A percentile compares a stretch with the other conserved stretches of the same genome.
phyloP scores from a whole-genome alignment of 2,888 invertebrate species.

The Trisateles emortualis region DNA sequence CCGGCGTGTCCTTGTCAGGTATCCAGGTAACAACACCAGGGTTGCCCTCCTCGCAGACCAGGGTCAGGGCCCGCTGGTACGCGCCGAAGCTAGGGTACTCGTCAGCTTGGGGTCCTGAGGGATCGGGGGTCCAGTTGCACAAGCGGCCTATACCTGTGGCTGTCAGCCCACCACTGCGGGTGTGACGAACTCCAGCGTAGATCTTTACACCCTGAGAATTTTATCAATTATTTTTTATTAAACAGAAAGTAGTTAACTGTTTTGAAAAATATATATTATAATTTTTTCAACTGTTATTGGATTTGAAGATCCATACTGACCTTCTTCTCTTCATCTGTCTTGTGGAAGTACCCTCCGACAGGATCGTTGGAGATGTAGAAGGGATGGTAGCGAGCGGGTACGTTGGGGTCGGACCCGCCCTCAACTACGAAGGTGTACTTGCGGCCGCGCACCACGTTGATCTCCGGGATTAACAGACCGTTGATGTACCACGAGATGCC shows the following conservation, averaged over 20 bases:
- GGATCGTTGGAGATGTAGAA: conserved; percentile 97
- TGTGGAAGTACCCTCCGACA: conserved; percentile 95
- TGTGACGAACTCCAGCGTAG: conserved; percentile 92
- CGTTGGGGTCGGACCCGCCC: conserved; percentile 92
- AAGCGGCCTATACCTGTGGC: conserved; percentile 94
- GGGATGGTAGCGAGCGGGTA: conserved; percentile 95
- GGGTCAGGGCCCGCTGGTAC: conserved; percentile 93
- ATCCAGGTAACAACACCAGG: conserved; percentile 96
- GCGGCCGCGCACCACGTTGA: conserved; percentile 94
- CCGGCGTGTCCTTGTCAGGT: conserved; percentile 94
- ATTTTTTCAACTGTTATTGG: neutral
- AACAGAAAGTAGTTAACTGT: too few relatives aligned
- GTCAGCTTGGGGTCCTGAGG: conserved; percentile 90
- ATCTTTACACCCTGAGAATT: conserved; percentile 90
- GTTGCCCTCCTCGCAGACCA: conserved; percentile 94
- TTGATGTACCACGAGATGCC: conserved; percentile 98
- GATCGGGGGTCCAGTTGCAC: conserved; percentile 95
- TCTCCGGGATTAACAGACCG: conserved; percentile 96
- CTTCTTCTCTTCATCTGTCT: conserved; percentile 92
- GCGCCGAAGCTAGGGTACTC: conserved; percentile 96
- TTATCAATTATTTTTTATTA: too few relatives aligned
- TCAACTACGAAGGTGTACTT: conserved; percentile 96
- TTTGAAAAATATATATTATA: too few relatives aligned
- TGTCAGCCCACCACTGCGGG: conserved; percentile 89
- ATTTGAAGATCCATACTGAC: too few relatives aligned